These are phyloP conservation scores for Athalia circularis DNA, from an alignment of 2,888 invertebrate genomes.

Conservation along the genomic window DNA sequence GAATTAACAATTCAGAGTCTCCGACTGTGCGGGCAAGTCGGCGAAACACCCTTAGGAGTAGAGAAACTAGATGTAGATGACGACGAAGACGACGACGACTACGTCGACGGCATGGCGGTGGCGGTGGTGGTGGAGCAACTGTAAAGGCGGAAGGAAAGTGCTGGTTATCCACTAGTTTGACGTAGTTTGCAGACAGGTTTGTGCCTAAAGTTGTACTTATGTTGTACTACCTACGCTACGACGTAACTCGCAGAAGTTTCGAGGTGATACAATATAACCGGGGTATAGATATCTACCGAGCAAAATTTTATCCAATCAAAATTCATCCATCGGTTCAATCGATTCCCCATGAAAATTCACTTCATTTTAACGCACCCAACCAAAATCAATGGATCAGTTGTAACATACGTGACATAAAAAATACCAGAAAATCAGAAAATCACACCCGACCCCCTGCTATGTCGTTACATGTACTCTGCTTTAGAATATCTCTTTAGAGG, in stretches of 20 bases:
- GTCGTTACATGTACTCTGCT: constrained; percentile 10
- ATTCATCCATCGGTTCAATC: neutral
- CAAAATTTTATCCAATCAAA: neutral
- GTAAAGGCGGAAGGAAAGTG: constrained; percentile 5
- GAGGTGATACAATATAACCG: neutral
- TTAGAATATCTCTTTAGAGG: constrained; percentile 32
- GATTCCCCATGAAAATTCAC: neutral
- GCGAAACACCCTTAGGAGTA: constrained; percentile 13
- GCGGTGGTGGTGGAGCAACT: neutral
- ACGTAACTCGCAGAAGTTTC: neutral
- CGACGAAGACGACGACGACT: neutral
- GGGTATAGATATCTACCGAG: neutral
- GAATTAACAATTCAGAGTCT: constrained; percentile 65
- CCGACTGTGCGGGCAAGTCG: constrained; percentile 30
- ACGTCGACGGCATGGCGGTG: neutral
- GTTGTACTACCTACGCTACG: no score
- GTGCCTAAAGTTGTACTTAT: neutral
- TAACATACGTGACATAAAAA: no score
- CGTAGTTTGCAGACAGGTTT: constrained; percentile 13
- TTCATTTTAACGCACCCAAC: neutral
- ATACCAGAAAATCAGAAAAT: no score
- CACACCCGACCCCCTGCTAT: neutral
- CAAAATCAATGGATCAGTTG: no score
- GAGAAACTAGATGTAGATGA: neutral
- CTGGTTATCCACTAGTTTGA: constrained; percentile 29